Percentiles rank a stretch among this genome's conserved stretches.
Conservation (phyloP, 2,797 vertebrate genomes). For the Champsocephalus gunnari region DNA sequence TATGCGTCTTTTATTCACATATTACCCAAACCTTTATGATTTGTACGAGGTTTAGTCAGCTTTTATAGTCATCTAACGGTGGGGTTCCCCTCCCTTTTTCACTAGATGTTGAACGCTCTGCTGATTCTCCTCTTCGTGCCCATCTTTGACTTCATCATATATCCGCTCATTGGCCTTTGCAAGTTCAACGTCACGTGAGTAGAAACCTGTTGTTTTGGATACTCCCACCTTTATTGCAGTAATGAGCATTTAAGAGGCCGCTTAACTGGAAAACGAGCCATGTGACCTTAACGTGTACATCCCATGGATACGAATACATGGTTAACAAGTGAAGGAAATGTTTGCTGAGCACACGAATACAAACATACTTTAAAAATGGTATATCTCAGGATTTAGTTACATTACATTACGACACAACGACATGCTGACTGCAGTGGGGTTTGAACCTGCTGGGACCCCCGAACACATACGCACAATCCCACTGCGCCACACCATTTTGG, state of each 20-base stretch:
- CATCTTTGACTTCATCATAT: slow-evolving; percentile 93
- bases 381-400: too few species aligned
- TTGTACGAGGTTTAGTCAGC: slow-evolving; percentile 40
- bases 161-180: slow-evolving; percentile 90
- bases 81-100: slow-evolving; percentile 41
- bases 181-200: slow-evolving; percentile 94
- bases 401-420: too few species aligned
- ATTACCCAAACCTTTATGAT: slow-evolving; percentile 47
- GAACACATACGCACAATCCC: too few species aligned
- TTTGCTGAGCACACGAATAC: too few species aligned
- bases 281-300: slow-evolving; percentile 5
- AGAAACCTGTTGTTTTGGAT: slow-evolving; percentile 10
- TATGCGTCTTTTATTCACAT: not conserved
- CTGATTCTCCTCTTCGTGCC: slow-evolving; percentile 95
- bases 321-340: not conserved
- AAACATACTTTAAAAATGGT: too few species aligned
- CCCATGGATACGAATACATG: not conserved
- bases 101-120: slow-evolving; percentile 94
- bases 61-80: slow-evolving; percentile 51
- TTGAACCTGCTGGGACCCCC: too few species aligned
- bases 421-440: too few species aligned
- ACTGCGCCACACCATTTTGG: too few species aligned
- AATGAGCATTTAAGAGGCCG: slow-evolving; percentile 5
- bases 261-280: slow-evolving; percentile 22
- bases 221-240: slow-evolving; percentile 29